phyloP scores from a whole-genome alignment of 1,140 invertebrate species.

The Drepana arcuata region DNA sequence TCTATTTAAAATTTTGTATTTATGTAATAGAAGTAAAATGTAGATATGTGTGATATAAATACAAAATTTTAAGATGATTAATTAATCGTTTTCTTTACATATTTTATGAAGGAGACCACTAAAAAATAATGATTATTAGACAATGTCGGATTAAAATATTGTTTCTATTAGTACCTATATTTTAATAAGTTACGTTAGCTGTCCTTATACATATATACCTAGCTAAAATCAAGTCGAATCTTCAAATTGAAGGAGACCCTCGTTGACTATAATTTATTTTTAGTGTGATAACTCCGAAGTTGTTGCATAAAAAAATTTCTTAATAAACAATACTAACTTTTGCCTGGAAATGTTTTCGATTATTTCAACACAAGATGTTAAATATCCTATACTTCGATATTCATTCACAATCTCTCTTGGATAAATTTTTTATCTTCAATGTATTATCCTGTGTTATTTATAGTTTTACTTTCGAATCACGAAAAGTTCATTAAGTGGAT shows the following conservation, averaged over 20 bases:
- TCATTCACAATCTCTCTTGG: no score
- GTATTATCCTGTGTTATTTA: no score
- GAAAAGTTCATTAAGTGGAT: no score
- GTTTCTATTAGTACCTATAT: constrained; percentile 53
- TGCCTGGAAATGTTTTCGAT: constrained; percentile 57
- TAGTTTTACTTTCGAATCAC: no score
- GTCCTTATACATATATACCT: constrained; percentile 47
- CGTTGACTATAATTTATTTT: constrained; percentile 64
- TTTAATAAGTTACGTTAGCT: constrained; percentile 65
- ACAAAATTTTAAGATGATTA: constrained; percentile 71
- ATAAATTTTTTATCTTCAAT: no score
- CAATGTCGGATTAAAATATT: constrained; percentile 54
- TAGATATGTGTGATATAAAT: constrained; percentile 73
- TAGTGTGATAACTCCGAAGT: constrained; percentile 62
- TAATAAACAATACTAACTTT: constrained; percentile 67
- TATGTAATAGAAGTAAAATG: constrained; percentile 71
- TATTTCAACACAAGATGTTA: constrained; percentile 13
- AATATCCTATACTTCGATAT: no score
- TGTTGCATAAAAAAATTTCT: constrained; percentile 64
- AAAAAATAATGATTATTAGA: constrained; percentile 46
- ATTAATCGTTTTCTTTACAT: constrained; percentile 60
- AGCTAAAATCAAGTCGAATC: constrained; percentile 47
- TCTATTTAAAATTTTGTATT: constrained; percentile 73
- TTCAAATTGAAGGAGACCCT: constrained; percentile 48
- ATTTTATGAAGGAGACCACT: constrained; percentile 55